Evolutionary conservation across 2,888 invertebrate species (phyloP), one percentile per base, ranked within the genome.

Genomic region (Gnatocerus cornutus): DNA sequence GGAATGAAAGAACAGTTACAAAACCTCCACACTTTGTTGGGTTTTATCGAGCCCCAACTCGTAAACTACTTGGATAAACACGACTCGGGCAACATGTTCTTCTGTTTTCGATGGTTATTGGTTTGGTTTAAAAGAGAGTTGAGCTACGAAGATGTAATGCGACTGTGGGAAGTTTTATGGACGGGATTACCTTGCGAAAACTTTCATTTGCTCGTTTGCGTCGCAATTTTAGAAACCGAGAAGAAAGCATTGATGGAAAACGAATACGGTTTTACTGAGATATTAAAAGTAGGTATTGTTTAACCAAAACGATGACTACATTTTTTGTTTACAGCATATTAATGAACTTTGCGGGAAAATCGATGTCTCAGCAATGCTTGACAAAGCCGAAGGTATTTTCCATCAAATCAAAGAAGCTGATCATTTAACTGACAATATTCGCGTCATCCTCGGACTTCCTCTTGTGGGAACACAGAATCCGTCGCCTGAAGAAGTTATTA

Each of bases 81-180:
- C 81, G 96, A 97, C 76, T 93, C 93, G 1, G 96, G 94, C 3
- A 98, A 99, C 83, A 96, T 99, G 95, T 99, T 97, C 85, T 99
- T 99, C 86, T 98, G 98, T 84, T 99, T 99, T 87, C 93, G 99
- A 7, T 99, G 99, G 98, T 89, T 99, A 27, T 41, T 75, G 16
- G 90, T 96, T 85, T 82, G 82, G 82, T 99, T 98, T 84, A 99
- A 99, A 84, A 86, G 99, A 73, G 99, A 99, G 86, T 95, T 99
- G 82, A 90, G 90, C 14, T 92, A 94, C 71, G 87, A 90, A 3
- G 96, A 98, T 82, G 92, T 96, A 56, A 92, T 96, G 89, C 90
- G 92, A 81, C 85, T 99, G 71, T 99, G 98, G 98, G 98, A 99
- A 87, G 94, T 97, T 21, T 83, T 99, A 4, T 99, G 98, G 98